Conservation (phyloP, 1,140 invertebrate genomes). For the Nomia melanderi region DNA sequence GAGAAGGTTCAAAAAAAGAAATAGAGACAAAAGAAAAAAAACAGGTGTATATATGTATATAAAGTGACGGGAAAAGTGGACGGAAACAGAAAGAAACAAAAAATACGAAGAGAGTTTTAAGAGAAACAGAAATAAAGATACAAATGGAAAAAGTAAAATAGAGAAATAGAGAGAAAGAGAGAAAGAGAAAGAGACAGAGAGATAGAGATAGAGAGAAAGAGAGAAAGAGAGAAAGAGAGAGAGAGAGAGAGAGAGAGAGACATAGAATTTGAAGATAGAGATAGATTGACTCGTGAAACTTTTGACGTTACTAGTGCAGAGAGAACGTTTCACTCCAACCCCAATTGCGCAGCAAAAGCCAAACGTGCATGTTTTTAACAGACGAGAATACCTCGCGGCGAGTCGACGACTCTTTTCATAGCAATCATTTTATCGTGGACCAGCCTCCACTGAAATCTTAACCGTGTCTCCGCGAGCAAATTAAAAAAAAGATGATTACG, state of each 20-base stretch:
- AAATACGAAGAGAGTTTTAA: conserved; percentile 7
- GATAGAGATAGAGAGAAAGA: conserved; percentile 22
- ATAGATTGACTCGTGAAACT: conserved; percentile 62
- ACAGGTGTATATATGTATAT: background rate
- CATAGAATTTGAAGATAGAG: conserved; percentile 7
- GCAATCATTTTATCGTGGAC: conserved; percentile 42
- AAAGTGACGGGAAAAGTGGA: background rate
- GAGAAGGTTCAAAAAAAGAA: conserved; percentile 12
- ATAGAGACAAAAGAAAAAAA: background rate
- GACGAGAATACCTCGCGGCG: conserved; percentile 62
- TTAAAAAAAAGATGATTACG: too few species aligned
- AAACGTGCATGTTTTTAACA: conserved; percentile 72
- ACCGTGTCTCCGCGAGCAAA: background rate
- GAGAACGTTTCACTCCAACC: conserved; percentile 66
- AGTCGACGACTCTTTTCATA: conserved; percentile 70
- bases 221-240: conserved; percentile 29
- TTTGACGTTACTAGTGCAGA: conserved; percentile 58
- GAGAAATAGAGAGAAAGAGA: conserved; percentile 22
- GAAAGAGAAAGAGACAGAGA: conserved; percentile 10
- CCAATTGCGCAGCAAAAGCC: conserved; percentile 72
- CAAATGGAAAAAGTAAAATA: conserved; percentile 31
- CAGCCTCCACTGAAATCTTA: conserved; percentile 50
- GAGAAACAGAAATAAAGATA: conserved; percentile 14
- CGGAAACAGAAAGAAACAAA: conserved; percentile 14
- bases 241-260: conserved; percentile 14